Conservation (phyloP, 2,797 vertebrate species). For the Myotis planiceps region DNA sequence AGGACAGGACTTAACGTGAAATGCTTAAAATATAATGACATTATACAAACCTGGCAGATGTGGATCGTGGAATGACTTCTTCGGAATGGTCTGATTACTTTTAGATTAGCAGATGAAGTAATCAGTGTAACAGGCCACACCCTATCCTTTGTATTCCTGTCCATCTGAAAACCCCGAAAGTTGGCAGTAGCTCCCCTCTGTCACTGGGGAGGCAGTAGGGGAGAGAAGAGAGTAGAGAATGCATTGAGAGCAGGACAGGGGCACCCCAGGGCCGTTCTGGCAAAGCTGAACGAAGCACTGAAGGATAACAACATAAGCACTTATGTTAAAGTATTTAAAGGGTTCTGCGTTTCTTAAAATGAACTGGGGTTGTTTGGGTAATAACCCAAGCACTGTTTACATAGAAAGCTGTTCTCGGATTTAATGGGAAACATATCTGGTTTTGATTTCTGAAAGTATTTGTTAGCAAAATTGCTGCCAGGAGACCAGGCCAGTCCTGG, state of each 20-base stretch:
- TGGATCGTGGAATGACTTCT: background rate
- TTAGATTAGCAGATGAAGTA: background rate
- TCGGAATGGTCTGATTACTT: background rate
- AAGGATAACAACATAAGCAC: background rate
- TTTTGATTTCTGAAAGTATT: conserved; percentile 72
- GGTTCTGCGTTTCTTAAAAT: conserved; percentile 18
- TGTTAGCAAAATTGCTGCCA: conserved; percentile 64
- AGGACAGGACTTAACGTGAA: background rate
- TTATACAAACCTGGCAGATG: background rate
- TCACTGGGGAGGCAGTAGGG: background rate
- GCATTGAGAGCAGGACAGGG: background rate
- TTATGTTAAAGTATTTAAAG: conserved; percentile 18
- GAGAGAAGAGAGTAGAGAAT: background rate
- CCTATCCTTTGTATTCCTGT: background rate
- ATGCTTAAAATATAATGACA: background rate
- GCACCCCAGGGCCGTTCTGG: background rate
- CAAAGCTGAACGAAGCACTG: background rate
- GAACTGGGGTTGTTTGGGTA: conserved; percentile 44
- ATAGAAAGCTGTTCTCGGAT: conserved; percentile 55
- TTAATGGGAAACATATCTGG: conserved; percentile 63
- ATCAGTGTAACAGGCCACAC: background rate
- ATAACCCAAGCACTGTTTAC: conserved; percentile 56
- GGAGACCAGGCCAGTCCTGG: background rate
- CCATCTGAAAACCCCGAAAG: background rate
- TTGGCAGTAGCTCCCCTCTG: background rate